Conservation (phyloP, 2,888 invertebrate species). For the Heliconius aoede region DNA sequence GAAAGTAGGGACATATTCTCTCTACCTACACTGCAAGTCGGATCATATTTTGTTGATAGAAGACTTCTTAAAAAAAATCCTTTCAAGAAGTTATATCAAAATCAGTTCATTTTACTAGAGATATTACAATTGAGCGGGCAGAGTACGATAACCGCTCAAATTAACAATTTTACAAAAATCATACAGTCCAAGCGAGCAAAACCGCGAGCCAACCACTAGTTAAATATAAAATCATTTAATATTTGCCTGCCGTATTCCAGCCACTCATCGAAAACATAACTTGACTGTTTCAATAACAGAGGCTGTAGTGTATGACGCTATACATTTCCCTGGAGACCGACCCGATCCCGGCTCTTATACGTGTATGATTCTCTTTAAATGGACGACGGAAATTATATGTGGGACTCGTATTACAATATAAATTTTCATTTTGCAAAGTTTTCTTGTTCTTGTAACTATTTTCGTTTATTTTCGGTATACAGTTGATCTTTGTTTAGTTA, state of each 20-base stretch:
- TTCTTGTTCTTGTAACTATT: neutral
- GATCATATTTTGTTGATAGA: too few relatives aligned
- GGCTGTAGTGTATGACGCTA: constrained; percentile 32
- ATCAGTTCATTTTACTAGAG: too few relatives aligned
- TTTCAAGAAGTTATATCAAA: too few relatives aligned
- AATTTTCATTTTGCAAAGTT: constrained; percentile 19
- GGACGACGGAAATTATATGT: constrained; percentile 38
- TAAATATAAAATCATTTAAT: neutral
- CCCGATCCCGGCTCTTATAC: constrained; percentile 40
- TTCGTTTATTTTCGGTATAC: neutral
- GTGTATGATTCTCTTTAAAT: constrained; percentile 40
- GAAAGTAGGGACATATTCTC: too few relatives aligned
- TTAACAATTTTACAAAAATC: too few relatives aligned
- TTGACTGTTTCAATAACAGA: constrained; percentile 34
- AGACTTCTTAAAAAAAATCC: too few relatives aligned
- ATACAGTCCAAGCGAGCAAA: too few relatives aligned
- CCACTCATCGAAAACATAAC: constrained; percentile 26
- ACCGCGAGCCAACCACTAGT: neutral
- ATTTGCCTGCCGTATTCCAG: constrained; percentile 19
- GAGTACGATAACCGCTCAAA: too few relatives aligned
- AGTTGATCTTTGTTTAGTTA: neutral
- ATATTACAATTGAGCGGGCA: too few relatives aligned
- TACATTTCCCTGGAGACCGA: constrained; percentile 41
- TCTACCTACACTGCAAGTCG: too few relatives aligned
- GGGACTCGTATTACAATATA: constrained; percentile 31